phyloP scores from a whole-genome alignment of 2,113 vertebrate genomes.

The Ondatra zibethicus region DNA sequence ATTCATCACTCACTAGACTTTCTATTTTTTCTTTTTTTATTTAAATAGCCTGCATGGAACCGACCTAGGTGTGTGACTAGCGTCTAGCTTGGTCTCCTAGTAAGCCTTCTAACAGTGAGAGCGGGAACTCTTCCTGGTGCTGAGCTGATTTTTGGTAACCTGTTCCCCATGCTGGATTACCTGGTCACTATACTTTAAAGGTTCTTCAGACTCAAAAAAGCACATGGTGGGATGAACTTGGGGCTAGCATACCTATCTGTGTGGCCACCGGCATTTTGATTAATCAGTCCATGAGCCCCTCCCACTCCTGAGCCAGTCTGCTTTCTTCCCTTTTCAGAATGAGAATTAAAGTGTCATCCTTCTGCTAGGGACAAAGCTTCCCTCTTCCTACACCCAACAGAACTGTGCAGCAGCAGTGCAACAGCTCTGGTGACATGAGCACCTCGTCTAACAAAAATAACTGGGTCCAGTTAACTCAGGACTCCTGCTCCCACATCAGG shows the following conservation, averaged over 20 bases:
- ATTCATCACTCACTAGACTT: background rate
- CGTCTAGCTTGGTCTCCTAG: too few species aligned
- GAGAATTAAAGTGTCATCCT: background rate
- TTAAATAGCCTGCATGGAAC: too few species aligned
- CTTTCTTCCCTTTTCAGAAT: background rate
- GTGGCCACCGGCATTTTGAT: background rate
- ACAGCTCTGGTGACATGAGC: background rate
- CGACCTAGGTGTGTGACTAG: too few species aligned
- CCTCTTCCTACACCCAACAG: background rate
- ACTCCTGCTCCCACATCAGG: background rate
- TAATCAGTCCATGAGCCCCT: too few species aligned
- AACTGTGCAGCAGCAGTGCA: background rate
- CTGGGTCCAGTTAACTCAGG: background rate
- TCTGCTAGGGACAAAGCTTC: background rate
- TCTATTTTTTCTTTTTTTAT: too few species aligned
- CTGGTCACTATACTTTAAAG: background rate
- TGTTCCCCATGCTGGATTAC: too few species aligned
- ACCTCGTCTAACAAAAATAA: background rate
- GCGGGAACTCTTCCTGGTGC: too few species aligned
- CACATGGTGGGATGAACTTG: background rate
- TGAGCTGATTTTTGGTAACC: too few species aligned
- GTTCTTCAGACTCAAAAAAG: background rate
- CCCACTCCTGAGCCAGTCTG: background rate
- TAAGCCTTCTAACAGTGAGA: too few species aligned
- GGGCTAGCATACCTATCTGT: background rate